phyloP scores from a whole-genome alignment of 2,888 invertebrate genomes.

The Eristalinus sepulchralis region DNA sequence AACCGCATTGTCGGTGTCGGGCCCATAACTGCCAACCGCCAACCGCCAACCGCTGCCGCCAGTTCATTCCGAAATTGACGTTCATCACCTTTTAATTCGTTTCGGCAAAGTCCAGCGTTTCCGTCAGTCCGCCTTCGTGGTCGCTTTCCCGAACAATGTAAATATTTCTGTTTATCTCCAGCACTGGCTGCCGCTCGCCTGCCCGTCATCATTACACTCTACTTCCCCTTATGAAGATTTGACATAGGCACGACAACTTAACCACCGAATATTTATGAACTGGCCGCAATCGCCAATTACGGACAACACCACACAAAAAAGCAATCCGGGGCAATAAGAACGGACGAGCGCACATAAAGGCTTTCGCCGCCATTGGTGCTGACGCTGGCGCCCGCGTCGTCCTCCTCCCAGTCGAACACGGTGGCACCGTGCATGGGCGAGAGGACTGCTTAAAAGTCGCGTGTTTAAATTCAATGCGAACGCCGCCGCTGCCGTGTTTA shows the following conservation, averaged over 20 bases:
- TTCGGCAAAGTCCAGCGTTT: constrained; percentile 17
- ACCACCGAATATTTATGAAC: constrained; percentile 69
- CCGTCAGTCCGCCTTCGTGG: background rate
- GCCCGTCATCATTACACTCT: constrained; percentile 39
- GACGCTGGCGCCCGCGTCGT: background rate
- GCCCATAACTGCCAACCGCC: background rate
- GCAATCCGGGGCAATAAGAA: constrained; percentile 53
- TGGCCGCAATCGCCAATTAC: constrained; percentile 60
- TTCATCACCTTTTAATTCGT: constrained; percentile 43
- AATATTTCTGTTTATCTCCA: constrained; percentile 10
- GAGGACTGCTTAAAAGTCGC: constrained; percentile 50
- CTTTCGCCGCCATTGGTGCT: constrained; percentile 2
- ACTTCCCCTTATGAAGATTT: constrained; percentile 56
- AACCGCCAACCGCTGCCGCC: background rate
- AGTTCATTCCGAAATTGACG: constrained; percentile 21
- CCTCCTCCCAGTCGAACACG: background rate
- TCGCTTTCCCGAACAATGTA: constrained; percentile 13
- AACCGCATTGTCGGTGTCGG: background rate
- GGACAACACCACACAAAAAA: constrained; percentile 40
- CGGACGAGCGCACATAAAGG: constrained; percentile 46
- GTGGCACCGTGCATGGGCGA: background rate
- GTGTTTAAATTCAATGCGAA: constrained; percentile 53
- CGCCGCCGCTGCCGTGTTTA: constrained; percentile 33
- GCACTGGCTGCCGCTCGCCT: background rate
- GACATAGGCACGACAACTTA: constrained; percentile 69